Conservation (phyloP, 2,797 vertebrate genomes). For the Antrozous pallidus region DNA sequence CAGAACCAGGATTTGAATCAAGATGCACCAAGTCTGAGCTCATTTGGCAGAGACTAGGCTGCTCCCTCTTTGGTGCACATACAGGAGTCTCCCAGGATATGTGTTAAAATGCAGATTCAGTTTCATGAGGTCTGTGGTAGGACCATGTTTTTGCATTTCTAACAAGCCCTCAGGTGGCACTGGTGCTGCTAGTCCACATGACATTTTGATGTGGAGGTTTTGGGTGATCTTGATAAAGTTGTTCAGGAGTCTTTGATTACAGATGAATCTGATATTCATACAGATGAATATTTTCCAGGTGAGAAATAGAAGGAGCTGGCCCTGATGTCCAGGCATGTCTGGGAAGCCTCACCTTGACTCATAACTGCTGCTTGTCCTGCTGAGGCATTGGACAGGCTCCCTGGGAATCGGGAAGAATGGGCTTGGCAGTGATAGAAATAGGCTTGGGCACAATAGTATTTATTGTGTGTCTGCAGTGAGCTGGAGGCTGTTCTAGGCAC, state of each 20-base stretch:
- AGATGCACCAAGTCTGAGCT: not conserved
- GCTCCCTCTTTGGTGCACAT: not conserved
- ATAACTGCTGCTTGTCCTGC: not conserved
- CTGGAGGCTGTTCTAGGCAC: not conserved
- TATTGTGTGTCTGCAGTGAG: not conserved
- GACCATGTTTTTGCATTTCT: not conserved
- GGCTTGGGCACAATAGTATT: not conserved
- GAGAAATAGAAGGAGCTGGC: not conserved
- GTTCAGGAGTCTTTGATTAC: not conserved
- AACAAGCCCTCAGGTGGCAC: not conserved
- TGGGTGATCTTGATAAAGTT: not conserved
- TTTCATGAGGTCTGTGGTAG: not conserved
- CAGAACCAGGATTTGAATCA: not conserved
- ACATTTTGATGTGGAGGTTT: not conserved
- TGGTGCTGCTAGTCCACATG: not conserved
- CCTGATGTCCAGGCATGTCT: not conserved
- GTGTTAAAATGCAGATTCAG: not conserved
- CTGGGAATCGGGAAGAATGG: not conserved
- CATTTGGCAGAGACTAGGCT: not conserved
- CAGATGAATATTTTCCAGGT: not conserved
- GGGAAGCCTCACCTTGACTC: not conserved
- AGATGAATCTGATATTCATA: not conserved
- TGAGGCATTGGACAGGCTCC: not conserved
- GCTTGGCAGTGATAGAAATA: not conserved
- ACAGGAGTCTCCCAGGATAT: not conserved